Conservation (phyloP, 2,797 vertebrate genomes). For the Catamblyrhynchus diadema region DNA sequence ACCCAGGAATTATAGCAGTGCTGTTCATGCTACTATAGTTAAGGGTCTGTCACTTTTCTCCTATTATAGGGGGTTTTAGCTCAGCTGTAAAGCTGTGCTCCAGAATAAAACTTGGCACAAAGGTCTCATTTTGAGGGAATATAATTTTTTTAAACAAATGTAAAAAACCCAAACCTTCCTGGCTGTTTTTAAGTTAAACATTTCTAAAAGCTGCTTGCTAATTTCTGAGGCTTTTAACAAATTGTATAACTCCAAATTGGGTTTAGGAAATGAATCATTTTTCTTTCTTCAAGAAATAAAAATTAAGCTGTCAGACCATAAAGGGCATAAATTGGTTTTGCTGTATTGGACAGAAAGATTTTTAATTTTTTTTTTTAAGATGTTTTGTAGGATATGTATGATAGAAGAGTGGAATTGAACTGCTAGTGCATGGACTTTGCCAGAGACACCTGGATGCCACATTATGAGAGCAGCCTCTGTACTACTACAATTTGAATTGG, state of each 20-base stretch:
- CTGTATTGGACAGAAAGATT: background rate
- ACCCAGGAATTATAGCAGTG: slow-evolving; percentile 66
- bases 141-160: slow-evolving; percentile 65
- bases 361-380: background rate
- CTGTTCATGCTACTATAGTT: slow-evolving; percentile 51
- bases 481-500: background rate
- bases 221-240: slow-evolving; percentile 35
- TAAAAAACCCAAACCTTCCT: background rate
- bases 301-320: background rate
- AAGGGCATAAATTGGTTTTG: background rate
- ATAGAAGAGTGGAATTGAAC: background rate
- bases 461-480: background rate
- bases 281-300: slow-evolving; percentile 26
- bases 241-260: background rate
- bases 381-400: background rate
- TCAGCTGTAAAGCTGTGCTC: slow-evolving; percentile 44
- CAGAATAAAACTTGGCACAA: slow-evolving; percentile 57
- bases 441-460: slow-evolving; percentile 25
- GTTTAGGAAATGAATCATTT: background rate
- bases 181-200: slow-evolving; percentile 63
- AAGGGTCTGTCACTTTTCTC: slow-evolving; percentile 59
- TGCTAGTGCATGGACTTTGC: background rate
- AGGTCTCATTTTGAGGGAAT: slow-evolving; percentile 37
- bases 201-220: slow-evolving; percentile 57
- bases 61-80: slow-evolving; percentile 37